Evolutionary conservation across 2,113 vertebrate genomes (phyloP).

Genomic region (Hippocampus mohnikei): DNA sequence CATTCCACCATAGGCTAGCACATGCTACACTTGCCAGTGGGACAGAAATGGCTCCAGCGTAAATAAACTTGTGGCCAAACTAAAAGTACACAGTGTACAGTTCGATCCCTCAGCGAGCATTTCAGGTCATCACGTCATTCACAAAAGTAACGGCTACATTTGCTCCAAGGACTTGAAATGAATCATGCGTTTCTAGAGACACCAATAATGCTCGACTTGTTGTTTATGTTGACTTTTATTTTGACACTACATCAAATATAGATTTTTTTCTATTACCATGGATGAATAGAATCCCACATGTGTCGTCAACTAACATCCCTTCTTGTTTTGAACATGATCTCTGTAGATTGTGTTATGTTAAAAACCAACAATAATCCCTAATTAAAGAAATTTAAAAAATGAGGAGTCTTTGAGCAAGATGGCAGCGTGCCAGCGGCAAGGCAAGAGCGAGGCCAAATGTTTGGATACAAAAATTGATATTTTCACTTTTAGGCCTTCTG

Average conservation of each 20-base stretch:
- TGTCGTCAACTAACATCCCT: neutral
- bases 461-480: constrained; percentile 19
- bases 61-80: neutral
- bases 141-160: neutral
- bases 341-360: neutral
- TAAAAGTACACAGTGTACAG: neutral
- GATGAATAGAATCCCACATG: neutral
- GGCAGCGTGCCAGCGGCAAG: neutral
- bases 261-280: neutral
- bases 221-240: neutral
- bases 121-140: neutral
- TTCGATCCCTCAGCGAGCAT: neutral
- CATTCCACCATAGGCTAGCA: neutral
- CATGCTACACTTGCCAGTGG: neutral
- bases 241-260: neutral
- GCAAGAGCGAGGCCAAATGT: neutral
- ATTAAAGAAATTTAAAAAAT: too few relatives aligned
- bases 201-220: too few relatives aligned
- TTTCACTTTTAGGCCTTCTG: constrained; percentile 25
- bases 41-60: neutral
- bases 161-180: neutral
- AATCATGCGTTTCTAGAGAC: neutral
- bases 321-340: neutral
- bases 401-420: neutral
- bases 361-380: neutral